A percentile compares a stretch with the other conserved stretches of the same genome.
Evolutionary conservation across 2,888 invertebrate species (phyloP).

Genomic region (Corbicula japonica): DNA sequence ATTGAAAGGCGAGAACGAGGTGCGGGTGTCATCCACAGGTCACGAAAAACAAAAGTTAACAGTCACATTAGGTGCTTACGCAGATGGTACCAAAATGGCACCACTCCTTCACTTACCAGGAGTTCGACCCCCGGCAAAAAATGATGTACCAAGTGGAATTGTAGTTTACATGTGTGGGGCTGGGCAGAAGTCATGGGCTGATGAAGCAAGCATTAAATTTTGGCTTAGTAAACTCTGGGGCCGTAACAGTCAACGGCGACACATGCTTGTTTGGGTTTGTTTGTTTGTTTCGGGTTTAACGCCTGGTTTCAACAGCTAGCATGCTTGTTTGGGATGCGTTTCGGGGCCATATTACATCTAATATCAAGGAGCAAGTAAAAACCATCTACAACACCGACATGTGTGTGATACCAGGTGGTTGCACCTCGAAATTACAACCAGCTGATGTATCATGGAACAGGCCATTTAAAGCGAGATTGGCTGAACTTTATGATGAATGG

Average conservation of each 20-base stretch:
- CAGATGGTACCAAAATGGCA: conserved; percentile 22
- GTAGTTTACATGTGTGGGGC: conserved; percentile 21
- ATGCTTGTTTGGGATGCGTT: conserved; percentile 27
- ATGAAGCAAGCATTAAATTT: conserved; percentile 13
- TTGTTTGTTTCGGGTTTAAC: no score
- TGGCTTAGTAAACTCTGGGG: conserved; percentile 17
- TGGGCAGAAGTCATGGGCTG: conserved; percentile 23
- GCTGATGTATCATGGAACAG: conserved; percentile 18
- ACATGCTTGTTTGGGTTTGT: conserved; percentile 19
- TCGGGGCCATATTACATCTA: conserved; percentile 6
- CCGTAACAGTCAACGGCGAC: not conserved
- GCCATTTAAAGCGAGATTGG: conserved; percentile 40
- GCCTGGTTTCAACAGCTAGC: no score
- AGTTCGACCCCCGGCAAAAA: not conserved
- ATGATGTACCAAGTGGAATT: conserved; percentile 15
- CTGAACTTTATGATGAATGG: conserved; percentile 45
- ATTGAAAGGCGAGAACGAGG: not conserved
- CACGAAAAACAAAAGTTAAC: conserved; percentile 29
- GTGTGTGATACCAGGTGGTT: conserved; percentile 14
- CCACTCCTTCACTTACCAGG: conserved; percentile 9
- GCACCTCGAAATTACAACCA: conserved; percentile 14
- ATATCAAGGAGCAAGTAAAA: not conserved
- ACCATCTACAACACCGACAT: conserved; percentile 18
- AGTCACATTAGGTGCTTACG: conserved; percentile 16
- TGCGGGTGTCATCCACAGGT: conserved; percentile 27